Conservation (phyloP, 64 coral and sea anemone species). For the Porites australiensis region DNA sequence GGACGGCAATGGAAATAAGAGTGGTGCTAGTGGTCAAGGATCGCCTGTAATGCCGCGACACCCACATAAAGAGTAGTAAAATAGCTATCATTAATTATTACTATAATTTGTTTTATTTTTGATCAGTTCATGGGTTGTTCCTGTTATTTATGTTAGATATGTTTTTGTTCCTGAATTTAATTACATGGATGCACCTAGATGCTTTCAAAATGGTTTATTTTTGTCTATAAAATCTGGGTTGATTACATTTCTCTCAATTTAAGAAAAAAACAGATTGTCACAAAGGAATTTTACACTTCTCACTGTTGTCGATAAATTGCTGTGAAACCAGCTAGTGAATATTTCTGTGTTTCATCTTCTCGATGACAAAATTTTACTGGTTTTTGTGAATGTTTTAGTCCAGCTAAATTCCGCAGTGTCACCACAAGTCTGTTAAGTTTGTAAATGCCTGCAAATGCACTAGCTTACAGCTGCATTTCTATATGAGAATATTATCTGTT, state of each 20-base stretch:
- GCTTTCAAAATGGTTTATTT: neutral
- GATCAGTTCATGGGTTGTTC: conserved; percentile 18
- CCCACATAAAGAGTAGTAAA: conserved; percentile 23
- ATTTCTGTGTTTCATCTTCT: neutral
- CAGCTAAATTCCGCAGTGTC: no score
- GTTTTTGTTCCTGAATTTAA: conserved; percentile 30
- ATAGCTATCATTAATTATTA: conserved; percentile 18
- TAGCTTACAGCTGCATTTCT: no score
- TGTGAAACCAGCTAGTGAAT: neutral
- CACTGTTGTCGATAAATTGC: no score
- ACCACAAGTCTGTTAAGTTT: no score
- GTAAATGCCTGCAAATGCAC: no score
- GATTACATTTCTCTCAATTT: neutral
- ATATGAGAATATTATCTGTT: no score
- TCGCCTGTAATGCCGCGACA: conserved; percentile 81
- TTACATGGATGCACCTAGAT: neutral
- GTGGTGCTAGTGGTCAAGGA: conserved; percentile 78
- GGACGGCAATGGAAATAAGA: conserved; percentile 80
- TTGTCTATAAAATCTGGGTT: neutral
- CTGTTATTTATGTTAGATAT: neutral
- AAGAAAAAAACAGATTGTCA: neutral
- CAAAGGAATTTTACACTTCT: neutral
- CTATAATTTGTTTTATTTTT: conserved; percentile 50
- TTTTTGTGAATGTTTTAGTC: no score
- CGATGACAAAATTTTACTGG: neutral